Conservation (phyloP, 2,113 vertebrate species). For the Callionymus lyra region DNA sequence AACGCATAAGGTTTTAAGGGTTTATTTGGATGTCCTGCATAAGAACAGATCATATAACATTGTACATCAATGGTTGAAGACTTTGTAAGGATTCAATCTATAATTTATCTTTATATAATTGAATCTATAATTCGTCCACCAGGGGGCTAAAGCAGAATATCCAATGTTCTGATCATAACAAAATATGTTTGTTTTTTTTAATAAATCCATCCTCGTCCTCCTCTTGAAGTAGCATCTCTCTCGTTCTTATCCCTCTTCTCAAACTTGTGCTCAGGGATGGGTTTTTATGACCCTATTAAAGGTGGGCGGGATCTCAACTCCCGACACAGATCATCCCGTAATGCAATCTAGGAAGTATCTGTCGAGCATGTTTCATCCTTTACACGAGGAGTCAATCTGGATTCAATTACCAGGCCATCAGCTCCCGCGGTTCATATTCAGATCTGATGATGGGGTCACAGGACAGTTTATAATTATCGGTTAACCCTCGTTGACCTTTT, state of each 20-base stretch:
- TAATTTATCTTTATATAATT: too few species aligned
- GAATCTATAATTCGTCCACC: too few species aligned
- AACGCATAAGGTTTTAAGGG: too few species aligned
- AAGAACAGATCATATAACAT: too few species aligned
- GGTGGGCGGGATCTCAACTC: conserved; percentile 27
- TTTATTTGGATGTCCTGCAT: too few species aligned
- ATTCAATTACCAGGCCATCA: conserved; percentile 51
- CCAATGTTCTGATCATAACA: too few species aligned
- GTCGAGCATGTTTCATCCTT: conserved; percentile 38
- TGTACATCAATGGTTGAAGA: too few species aligned
- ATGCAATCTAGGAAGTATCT: conserved; percentile 25
- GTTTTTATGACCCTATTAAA: conserved; percentile 40
- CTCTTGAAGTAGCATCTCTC: conserved; percentile 2
- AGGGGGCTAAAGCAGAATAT: too few species aligned
- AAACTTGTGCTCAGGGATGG: conserved; percentile 29
- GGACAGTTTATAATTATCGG: conserved; percentile 39
- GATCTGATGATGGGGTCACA: conserved; percentile 34
- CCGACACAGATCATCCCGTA: conserved; percentile 1
- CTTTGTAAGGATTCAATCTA: too few species aligned
- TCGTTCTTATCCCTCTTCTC: conserved; percentile 10
- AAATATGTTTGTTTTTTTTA: too few species aligned
- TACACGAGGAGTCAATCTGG: conserved; percentile 48
- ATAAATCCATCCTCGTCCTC: too few species aligned
- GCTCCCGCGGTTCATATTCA: conserved; percentile 48
- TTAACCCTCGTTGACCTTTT: conserved; percentile 43